Percentiles rank a stretch among this genome's conserved stretches.
Evolutionary conservation across 2,113 vertebrate species (phyloP).

Genomic region (Quiscalus mexicanus): DNA sequence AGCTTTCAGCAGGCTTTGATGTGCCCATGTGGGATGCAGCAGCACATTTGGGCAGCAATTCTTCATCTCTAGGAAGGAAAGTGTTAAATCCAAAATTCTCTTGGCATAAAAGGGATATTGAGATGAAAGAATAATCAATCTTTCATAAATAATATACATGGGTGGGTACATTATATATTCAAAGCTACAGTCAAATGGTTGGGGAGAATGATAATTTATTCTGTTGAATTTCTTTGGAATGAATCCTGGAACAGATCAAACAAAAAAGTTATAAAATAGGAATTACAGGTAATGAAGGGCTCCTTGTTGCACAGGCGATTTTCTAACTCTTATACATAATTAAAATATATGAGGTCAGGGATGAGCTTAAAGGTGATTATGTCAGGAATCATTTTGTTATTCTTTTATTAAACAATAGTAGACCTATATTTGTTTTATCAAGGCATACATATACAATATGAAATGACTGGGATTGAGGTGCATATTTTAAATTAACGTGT

Average conservation of each 20-base stretch:
- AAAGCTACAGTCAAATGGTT: constrained; percentile 70
- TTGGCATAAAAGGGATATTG: constrained; percentile 70
- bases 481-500: background rate
- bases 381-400: constrained; percentile 40
- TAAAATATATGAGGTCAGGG: constrained; percentile 64
- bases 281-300: constrained; percentile 77
- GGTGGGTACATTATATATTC: constrained; percentile 72
- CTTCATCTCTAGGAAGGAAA: background rate
- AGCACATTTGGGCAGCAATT: background rate
- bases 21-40: background rate
- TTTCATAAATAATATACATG: constrained; percentile 79
- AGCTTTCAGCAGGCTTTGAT: background rate
- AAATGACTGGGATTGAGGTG: background rate
- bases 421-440: constrained; percentile 34
- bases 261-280: constrained; percentile 82
- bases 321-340: constrained; percentile 56
- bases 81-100: constrained; percentile 46
- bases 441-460: constrained; percentile 3
- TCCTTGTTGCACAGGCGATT: constrained; percentile 59
- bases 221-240: constrained; percentile 76
- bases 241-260: constrained; percentile 80
- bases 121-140: constrained; percentile 76
- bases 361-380: constrained; percentile 54
- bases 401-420: constrained; percentile 29
- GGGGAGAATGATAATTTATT: constrained; percentile 77